Percentiles rank a stretch among this genome's conserved stretches.
These are phyloP conservation scores for Chrysolina haemoptera DNA, from an alignment of 2,888 invertebrate species.

Conservation along the genomic window DNA sequence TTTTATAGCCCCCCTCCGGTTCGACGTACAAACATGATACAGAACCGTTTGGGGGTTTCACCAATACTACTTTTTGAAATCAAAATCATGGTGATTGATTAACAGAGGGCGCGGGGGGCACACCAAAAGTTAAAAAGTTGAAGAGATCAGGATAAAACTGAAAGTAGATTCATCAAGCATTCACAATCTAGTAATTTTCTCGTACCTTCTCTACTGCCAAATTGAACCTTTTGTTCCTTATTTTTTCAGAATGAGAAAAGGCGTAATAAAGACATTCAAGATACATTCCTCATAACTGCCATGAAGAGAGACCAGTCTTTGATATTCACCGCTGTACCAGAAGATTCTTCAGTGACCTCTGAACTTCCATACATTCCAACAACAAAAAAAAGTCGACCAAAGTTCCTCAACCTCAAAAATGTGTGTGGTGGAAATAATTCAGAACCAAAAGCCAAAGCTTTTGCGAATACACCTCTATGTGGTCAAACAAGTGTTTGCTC, in stretches of 20 bases:
- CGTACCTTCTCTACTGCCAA: background rate
- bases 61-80: too few relatives aligned
- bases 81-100: too few relatives aligned
- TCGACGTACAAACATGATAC: too few relatives aligned
- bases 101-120: too few relatives aligned
- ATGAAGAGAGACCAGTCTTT: conserved; percentile 86
- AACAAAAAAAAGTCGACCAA: conserved; percentile 63
- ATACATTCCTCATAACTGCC: conserved; percentile 70
- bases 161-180: background rate
- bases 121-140: too few relatives aligned
- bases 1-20: too few relatives aligned
- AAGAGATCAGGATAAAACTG: background rate
- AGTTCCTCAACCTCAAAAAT: conserved; percentile 66
- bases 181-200: too few relatives aligned
- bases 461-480: conserved; percentile 70
- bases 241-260: conserved; percentile 30
- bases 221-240: background rate
- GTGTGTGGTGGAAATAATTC: conserved; percentile 59
- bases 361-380: conserved; percentile 50
- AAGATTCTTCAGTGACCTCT: conserved; percentile 70
- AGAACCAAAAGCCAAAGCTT: conserved; percentile 38
- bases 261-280: conserved; percentile 63
- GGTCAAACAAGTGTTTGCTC: conserved; percentile 84
- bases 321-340: conserved; percentile 87
- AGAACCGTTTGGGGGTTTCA: too few relatives aligned